phyloP scores from a whole-genome alignment of 2,797 vertebrate genomes.

The Lagocephalus sceleratus region DNA sequence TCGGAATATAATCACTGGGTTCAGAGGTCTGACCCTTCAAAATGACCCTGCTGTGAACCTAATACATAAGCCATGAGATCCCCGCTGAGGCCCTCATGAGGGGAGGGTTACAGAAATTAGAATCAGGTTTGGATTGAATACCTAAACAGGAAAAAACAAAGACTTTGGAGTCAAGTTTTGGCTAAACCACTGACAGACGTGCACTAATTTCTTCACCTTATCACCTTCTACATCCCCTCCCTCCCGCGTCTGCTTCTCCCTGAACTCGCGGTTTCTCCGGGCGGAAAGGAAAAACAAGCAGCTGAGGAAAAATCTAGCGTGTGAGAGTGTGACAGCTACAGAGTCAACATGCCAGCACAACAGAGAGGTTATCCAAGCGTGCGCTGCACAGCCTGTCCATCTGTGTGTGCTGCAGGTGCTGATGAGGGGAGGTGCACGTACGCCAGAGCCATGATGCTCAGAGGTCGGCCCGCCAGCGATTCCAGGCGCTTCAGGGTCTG shows the following conservation, averaged over 20 bases:
- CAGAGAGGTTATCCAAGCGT: conserved; percentile 62
- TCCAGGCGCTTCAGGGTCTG: conserved; percentile 84
- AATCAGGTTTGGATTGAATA: conserved; percentile 32
- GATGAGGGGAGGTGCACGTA: conserved; percentile 70
- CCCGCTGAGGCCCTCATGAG: conserved; percentile 32
- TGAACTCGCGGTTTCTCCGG: conserved; percentile 42
- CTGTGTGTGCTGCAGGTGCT: conserved; percentile 15
- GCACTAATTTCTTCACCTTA: conserved; percentile 47
- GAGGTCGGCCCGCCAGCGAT: conserved; percentile 80
- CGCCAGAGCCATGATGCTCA: conserved; percentile 89
- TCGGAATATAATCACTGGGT: conserved; percentile 48
- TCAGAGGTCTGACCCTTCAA: conserved; percentile 55
- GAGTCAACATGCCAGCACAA: conserved; percentile 70
- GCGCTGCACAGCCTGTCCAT: conserved; percentile 27
- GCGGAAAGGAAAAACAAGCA: conserved; percentile 60
- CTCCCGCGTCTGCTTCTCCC: conserved; percentile 57
- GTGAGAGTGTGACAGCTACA: conserved; percentile 54
- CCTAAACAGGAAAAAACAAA: conserved; percentile 30
- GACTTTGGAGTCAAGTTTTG: conserved; percentile 48
- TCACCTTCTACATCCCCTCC: conserved; percentile 62
- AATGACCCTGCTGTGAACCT: conserved; percentile 56
- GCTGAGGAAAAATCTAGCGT: conserved; percentile 37
- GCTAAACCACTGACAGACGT: conserved; percentile 37
- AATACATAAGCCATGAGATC: conserved; percentile 25
- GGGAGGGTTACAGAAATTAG: conserved; percentile 36